A percentile compares a stretch with the other conserved stretches of the same genome.
Evolutionary conservation across 2,888 invertebrate genomes (phyloP).

Genomic region (Amblyteles armatorius): DNA sequence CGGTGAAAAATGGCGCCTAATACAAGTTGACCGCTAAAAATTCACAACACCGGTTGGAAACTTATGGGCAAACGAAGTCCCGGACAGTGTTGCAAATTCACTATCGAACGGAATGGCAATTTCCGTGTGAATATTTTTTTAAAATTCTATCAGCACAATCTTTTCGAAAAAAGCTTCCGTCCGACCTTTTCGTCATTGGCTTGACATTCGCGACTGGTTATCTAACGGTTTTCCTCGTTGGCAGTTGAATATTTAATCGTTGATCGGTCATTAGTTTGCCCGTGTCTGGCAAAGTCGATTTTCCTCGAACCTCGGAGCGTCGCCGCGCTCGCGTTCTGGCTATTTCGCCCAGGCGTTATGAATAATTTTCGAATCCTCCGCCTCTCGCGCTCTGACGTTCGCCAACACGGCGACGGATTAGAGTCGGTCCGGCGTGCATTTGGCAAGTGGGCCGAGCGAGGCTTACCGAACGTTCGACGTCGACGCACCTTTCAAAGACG

Average conservation of each 20-base stretch:
- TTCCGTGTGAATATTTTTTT: background rate
- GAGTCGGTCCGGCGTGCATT: background rate
- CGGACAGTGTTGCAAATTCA: background rate
- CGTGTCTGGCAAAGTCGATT: slow-evolving; percentile 45
- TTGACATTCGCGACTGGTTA: background rate
- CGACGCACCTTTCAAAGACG: background rate
- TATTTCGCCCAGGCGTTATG: background rate
- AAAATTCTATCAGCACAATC: no score
- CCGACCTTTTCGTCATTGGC: background rate
- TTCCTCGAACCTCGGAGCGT: slow-evolving; percentile 11
- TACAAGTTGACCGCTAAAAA: no score
- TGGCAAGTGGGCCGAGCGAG: background rate
- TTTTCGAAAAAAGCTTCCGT: background rate
- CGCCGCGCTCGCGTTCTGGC: background rate
- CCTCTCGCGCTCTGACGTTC: background rate
- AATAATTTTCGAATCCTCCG: slow-evolving; percentile 18
- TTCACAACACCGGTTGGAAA: background rate
- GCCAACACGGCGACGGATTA: background rate
- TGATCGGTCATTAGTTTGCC: slow-evolving; percentile 41
- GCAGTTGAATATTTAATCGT: slow-evolving; percentile 12
- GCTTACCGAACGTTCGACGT: background rate
- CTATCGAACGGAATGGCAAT: background rate
- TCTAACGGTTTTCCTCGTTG: background rate
- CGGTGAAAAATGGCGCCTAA: no score
- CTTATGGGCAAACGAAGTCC: background rate